Base-by-base conservation (phyloP, 2,113 vertebrate species). In the Motacilla tschutschensis region DNA sequence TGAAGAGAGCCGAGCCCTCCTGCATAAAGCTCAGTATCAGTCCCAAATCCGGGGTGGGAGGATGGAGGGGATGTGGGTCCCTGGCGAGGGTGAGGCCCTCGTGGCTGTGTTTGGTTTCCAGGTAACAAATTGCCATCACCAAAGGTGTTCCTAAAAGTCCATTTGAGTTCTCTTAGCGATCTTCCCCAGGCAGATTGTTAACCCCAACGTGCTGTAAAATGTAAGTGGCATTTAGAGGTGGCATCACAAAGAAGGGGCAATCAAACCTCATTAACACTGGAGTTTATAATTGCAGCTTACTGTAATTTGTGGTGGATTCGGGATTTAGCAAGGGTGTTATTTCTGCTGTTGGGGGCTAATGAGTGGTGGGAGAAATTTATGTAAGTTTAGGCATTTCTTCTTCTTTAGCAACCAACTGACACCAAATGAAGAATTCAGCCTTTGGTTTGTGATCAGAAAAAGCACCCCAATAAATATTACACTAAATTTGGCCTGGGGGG, bases 221-320 rank as follows among this genome's bases (percentile, higher is more conserved):
- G 22, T 58, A 94, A 94, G 83, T 75, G 79, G 82, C 76, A 19
- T 78, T 88, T 93, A 83, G 78, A 41, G 92, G 92, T 94, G 93
- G 89, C 87, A 54, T 92, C 81, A 40, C 82, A 79, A 89, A 92
- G 65, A 64, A 51, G 65, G 57, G 82, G 92, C 94, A 95, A 95
- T 94, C 94, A 95, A 63, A 43, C 13, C 86, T 95, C 95, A 93
- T 96, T 96, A 96, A 94, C 95, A 47, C 82, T 35, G 79, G 50
- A 76, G 92, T 48, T 96, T 92, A 89, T 96, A 96, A 96, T 96
- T 96, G 91, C 87, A 79, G 93, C 55, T 94, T 81, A n/a, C 83
- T 77, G 94, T 95, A 83, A 95, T 96, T 95, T 79, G 95, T 50
- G 79, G 78, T 55, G 85, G 64, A 74, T 80, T 93, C 17, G 40